Evolutionary conservation across 2,113 vertebrate species (phyloP).

Genomic region (Australoheros scitulus): DNA sequence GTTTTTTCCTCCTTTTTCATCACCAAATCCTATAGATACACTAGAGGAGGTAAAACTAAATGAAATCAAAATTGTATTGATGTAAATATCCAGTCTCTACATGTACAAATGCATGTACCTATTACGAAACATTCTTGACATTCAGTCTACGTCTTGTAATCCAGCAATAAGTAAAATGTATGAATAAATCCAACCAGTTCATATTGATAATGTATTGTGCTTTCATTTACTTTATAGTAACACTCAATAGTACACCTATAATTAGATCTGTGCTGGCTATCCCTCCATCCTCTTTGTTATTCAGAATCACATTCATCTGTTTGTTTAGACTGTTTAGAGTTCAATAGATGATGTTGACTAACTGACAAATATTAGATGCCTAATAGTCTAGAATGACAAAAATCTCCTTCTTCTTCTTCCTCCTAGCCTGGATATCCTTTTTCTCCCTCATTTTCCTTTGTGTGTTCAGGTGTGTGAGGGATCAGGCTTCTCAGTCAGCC

Average conservation of each 20-base stretch:
- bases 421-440: background rate
- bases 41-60: background rate
- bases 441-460: background rate
- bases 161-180: background rate
- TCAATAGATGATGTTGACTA: background rate
- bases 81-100: background rate
- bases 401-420: background rate
- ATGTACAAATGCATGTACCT: background rate
- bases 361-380: background rate
- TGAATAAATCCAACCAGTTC: conserved; percentile 1
- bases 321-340: conserved; percentile 13
- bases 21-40: background rate
- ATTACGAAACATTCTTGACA: background rate
- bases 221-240: background rate
- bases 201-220: background rate
- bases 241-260: background rate
- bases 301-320: background rate
- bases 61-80: background rate
- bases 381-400: background rate
- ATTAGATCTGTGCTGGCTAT: conserved; percentile 13
- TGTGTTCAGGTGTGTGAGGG: background rate
- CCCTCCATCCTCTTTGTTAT: background rate
- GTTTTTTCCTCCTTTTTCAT: too few relatives aligned
- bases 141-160: background rate
- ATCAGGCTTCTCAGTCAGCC: background rate